phyloP scores from a whole-genome alignment of 1,140 invertebrate genomes.

The Formica selysi region DNA sequence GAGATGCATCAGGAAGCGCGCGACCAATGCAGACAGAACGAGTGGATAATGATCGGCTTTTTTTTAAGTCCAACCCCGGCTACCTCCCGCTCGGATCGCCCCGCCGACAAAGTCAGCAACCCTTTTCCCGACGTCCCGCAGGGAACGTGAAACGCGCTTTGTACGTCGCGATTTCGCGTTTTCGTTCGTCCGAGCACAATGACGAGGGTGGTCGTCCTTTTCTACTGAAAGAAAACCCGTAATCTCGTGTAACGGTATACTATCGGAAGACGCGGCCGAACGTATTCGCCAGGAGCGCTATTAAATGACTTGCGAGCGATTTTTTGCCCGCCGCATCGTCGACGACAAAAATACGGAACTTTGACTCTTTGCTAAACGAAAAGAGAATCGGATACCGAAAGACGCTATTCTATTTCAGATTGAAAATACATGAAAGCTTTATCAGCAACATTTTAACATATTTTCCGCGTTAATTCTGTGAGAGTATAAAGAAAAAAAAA shows the following conservation, averaged over 20 bases:
- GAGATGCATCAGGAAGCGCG: constrained; percentile 75
- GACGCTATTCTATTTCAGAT: constrained; percentile 37
- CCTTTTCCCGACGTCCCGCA: constrained; percentile 68
- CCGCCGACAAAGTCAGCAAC: constrained; percentile 63
- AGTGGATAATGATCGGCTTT: constrained; percentile 76
- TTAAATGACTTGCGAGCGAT: constrained; percentile 64
- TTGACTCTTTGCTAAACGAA: constrained; percentile 55
- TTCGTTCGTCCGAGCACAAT: constrained; percentile 66
- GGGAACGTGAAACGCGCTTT: constrained; percentile 74
- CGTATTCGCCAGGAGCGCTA: constrained; percentile 59
- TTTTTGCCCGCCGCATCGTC: constrained; percentile 61
- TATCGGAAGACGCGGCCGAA: constrained; percentile 62
- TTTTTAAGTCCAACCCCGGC: constrained; percentile 64
- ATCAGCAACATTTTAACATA: constrained; percentile 31
- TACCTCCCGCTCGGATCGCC: constrained; percentile 54
- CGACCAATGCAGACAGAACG: constrained; percentile 72
- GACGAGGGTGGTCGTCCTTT: constrained; percentile 62
- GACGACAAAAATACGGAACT: constrained; percentile 60
- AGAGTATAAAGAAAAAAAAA: neutral
- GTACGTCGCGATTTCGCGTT: constrained; percentile 69
- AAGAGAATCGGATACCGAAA: constrained; percentile 56
- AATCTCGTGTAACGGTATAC: constrained; percentile 64
- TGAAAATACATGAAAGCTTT: constrained; percentile 45
- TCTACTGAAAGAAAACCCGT: constrained; percentile 62
- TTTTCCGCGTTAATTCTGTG: neutral